Evolutionary conservation across 1,140 invertebrate species (phyloP), one percentile per base, ranked within the genome.

Genomic region (Ylistrum balloti): DNA sequence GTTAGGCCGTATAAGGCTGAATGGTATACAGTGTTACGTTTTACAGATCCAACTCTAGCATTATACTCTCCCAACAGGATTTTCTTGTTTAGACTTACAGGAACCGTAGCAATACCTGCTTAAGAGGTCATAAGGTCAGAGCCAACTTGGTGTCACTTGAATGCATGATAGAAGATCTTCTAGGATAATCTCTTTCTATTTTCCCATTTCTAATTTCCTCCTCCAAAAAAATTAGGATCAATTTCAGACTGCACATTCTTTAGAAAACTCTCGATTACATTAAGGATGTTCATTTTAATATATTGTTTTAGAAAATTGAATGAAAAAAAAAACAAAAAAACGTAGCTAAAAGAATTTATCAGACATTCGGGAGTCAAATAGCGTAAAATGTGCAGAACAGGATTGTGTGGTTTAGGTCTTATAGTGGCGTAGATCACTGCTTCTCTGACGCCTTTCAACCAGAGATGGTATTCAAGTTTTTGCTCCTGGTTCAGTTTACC

Each of bases 331-430:
- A n/a, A n/a, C n/a, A 74, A 74, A 74, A 28, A 74, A 1, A 17
- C 28, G 9, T 74, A 74, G 11, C 22, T 74, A 28, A 74, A 74
- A 74, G 56, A 74, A 74, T 74, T 74, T 5, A 74, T 74, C 56
- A 74, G 56, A 74, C 56, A 74, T 74, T n/a, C 17, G n/a, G 56
- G 56, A 74, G 56, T 28, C 56, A 74, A 74, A 74, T 28, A 74
- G 56, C n/a, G 56, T n/a, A 17, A 74, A 74, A 74, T 11, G 1
- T 74, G 22, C 22, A 74, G n/a, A n/a, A 74, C 20, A 74, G n/a
- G 17, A 28, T 74, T 74, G 56, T 74, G 9, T 28, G 56, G 22
- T 74, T 22, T 74, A 74, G 22, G 11, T 74, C 22, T n/a, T 7
- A 28, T 74, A 74, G 13, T 74, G 22, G 56, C 28, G n/a, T 28